Base-by-base conservation (phyloP, 2,797 vertebrate species). In the Babyrousa celebensis region DNA sequence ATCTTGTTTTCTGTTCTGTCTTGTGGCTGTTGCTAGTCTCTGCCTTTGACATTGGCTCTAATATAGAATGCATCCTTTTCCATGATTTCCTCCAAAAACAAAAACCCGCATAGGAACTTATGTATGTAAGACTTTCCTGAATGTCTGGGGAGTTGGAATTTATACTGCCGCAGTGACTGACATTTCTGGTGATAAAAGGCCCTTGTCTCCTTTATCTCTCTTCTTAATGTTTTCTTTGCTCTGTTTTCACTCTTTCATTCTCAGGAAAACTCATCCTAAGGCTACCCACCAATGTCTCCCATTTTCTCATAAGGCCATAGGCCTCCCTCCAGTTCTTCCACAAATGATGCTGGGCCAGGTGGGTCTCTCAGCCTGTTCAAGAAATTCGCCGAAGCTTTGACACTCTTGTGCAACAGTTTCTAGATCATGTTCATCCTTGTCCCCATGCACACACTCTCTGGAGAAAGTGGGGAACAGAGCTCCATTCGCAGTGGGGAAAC, bases 41-140 rank as follows among this genome's bases (percentile, higher is more conserved):
- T 87, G 58, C 62, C 58, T 71, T 82, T 70, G 32, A 27, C 75
- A 84, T 29, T 94, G 85, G 18, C 27, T 89, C 23, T 29, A 83
- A 16, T 9, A 74, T 62, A 58, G n/a, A 92, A 85, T n/a, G 32
- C 17, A 79, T 63, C 27, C 63, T 89, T 87, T 92, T 62, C 20
- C 54, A 25, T 11, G 74, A 52, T 67, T 91, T 78, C 20, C 21
- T 77, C 48, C 21, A 25, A 87, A 92, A 25, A 67, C 36, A 89
- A 70, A 90, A 77, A 18, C 18, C 2, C 32, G 16, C 65, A 74
- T 74, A 68, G 12, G 4, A 65, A 29, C 3, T 65, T 85, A 54
- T 71, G 85, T 83, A 75, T 43, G 3, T 74, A 89, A 94, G 23
- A 89, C 60, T 88, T 67, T 79, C 25, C 40, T 71, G 25, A 92